Base-by-base conservation (phyloP, 2,797 vertebrate genomes). In the Falco rusticolus region DNA sequence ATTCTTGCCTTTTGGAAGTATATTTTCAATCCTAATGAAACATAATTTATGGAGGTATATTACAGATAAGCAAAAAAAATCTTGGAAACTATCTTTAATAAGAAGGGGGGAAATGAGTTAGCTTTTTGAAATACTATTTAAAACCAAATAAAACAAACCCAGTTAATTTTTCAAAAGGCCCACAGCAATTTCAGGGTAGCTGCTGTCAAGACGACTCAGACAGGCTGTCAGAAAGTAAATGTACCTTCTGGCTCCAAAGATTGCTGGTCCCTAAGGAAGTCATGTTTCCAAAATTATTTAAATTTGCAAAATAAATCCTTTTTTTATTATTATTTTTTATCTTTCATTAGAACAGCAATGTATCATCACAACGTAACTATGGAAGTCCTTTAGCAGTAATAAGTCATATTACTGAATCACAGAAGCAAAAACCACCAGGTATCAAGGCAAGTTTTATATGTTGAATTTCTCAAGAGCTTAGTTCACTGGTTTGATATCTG, bases 41-140 rank as follows among this genome's bases (percentile, higher is more conserved):
- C 97, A 89, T 80, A 94, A 91, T 95, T 96, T 96, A 94, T 89
- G 90, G 47, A 94, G 89, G 47, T 86, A 90, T 88, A 89, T 91
- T 92, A 93, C 28, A 95, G 88, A 88, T 86, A 96, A 97, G 65
- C 80, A 97, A 94, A 21, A 81, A 93, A 95, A 93, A 93, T 83
- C 41, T 87, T 93, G 90, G 87, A 96, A 97, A 93, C 64, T 59
- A 77, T 91, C n/a, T 87, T 56, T 82, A 95, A 97, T 91, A 78
- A 83, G 65, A 95, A 93, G 53, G 53, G 79, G 77, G 66, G 95
- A 97, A 97, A 88, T 33, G 16, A 74, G 34, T 69, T 92, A 84
- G 60, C 50, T 93, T 57, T 68, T 76, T 63, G 80, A 96, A 94
- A 96, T 68, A 81, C 7, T 92, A 77, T 90, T 94, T 90, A 72